Evolutionary conservation across 2,888 invertebrate genomes (phyloP), one percentile per base, ranked within the genome.

Genomic region (Lycaena phlaeas): DNA sequence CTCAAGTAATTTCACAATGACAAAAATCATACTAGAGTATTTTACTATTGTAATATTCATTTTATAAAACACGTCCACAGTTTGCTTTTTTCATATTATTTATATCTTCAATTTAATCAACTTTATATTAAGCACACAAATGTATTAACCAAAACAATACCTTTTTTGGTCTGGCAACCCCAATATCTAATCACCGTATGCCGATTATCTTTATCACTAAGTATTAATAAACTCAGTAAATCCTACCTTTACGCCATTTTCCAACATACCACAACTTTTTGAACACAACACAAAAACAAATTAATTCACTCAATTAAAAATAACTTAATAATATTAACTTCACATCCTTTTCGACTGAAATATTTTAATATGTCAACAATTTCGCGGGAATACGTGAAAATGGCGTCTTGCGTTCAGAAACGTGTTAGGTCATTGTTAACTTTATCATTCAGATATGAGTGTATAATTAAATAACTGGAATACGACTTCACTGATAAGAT

Each of bases 381-480:
- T 36, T 25, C 36, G 14, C 36, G 7, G n/a, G n/a, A 4, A n/a
- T 7, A 22, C 29, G 29, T 29, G 37, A 47, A 45, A 36, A 51
- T 46, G 49, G 44, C 49, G 44, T 7, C 38, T 30, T 42, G 27
- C 41, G 36, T 44, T 44, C 17, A 36, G 25, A 34, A 40, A 39
- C 36, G 26, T 42, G 44, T 44, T 46, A 39, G 50, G 52, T 52
- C 53, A 56, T 48, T 48, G 46, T 49, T 48, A 45, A 27, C 38
- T 46, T 50, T 56, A 56, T 56, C 56, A 40, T 9, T 9, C 10
- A 42, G 51, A 53, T 54, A 53, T 49, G 38, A 42, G 27, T 39
- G 40, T 41, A 43, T 52, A 53, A 53, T 53, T 56, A 53, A 49
- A 45, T 43, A 51, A 31, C 17, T 36, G 37, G n/a, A 41, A 44